These are phyloP conservation scores for Rousettus leschenaultii DNA, from an alignment of 2,113 vertebrate species.

Conservation along the genomic window DNA sequence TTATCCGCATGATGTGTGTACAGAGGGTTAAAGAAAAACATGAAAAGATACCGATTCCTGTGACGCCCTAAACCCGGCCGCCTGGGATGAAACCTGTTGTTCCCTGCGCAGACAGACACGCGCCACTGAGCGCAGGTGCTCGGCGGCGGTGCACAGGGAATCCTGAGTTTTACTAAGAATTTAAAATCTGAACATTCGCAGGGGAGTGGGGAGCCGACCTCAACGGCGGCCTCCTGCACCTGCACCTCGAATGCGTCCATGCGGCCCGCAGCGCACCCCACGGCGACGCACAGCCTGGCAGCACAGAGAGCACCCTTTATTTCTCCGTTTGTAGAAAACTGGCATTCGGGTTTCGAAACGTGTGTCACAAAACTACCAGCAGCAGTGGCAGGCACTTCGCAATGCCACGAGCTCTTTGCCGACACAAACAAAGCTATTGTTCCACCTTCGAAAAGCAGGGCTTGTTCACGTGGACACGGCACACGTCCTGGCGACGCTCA, in stretches of 20 bases:
- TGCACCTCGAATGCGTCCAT: neutral
- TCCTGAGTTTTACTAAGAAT: neutral
- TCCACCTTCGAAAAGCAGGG: neutral
- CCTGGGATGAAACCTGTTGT: neutral
- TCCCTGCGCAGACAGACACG: neutral
- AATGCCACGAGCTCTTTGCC: neutral
- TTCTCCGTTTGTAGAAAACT: slow-evolving; percentile 46
- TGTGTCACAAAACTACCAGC: slow-evolving; percentile 65
- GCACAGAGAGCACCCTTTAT: slow-evolving; percentile 11
- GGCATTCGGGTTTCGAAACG: slow-evolving; percentile 71
- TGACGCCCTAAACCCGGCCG: neutral
- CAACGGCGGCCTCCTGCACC: accelerated
- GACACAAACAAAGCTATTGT: neutral
- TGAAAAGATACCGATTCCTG: neutral
- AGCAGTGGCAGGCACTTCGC: neutral
- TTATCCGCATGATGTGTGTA: too few species aligned
- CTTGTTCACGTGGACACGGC: neutral
- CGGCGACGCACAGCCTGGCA: neutral
- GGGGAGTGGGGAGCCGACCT: neutral
- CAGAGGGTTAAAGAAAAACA: neutral
- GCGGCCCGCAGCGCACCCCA: too few species aligned
- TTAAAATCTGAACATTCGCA: neutral
- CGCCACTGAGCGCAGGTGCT: neutral
- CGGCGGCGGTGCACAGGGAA: neutral
- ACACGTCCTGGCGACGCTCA: neutral